Conservation (phyloP, 2,113 vertebrate species). For the Edolisoma coerulescens region DNA sequence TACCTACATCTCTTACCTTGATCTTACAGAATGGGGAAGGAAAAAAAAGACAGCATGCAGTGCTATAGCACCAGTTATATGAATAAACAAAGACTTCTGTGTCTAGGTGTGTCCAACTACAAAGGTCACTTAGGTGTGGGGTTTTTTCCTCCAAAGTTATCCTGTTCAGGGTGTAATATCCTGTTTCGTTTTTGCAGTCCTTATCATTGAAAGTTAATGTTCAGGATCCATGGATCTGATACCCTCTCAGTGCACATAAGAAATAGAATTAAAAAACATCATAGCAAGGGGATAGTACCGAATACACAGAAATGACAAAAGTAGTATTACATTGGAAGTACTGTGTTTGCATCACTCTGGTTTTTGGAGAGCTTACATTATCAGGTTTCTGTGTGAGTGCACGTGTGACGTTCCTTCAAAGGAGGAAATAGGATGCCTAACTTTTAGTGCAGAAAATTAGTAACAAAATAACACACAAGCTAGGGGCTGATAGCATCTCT, state of each 20-base stretch:
- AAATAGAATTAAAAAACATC: background rate
- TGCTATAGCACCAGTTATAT: background rate
- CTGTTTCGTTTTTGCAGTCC: background rate
- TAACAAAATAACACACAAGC: background rate
- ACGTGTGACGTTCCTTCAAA: background rate
- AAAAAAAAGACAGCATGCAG: background rate
- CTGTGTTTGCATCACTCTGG: background rate
- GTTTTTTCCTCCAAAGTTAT: background rate
- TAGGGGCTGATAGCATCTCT: background rate
- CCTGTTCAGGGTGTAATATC: constrained; percentile 7
- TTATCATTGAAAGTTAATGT: background rate
- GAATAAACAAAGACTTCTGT: background rate
- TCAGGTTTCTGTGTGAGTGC: background rate
- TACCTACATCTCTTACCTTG: accelerated
- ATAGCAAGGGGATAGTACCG: background rate
- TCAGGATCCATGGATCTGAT: background rate
- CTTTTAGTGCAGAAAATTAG: constrained; percentile 18
- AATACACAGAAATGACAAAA: background rate
- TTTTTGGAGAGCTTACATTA: background rate
- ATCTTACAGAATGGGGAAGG: background rate
- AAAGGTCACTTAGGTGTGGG: background rate
- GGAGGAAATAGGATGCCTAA: background rate
- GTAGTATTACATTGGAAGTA: background rate
- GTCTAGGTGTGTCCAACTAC: background rate
- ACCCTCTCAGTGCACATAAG: background rate